A percentile compares a stretch with the other conserved stretches of the same genome.
phyloP scores from a whole-genome alignment of 2,797 vertebrate species.

The Notolabrus celidotus region DNA sequence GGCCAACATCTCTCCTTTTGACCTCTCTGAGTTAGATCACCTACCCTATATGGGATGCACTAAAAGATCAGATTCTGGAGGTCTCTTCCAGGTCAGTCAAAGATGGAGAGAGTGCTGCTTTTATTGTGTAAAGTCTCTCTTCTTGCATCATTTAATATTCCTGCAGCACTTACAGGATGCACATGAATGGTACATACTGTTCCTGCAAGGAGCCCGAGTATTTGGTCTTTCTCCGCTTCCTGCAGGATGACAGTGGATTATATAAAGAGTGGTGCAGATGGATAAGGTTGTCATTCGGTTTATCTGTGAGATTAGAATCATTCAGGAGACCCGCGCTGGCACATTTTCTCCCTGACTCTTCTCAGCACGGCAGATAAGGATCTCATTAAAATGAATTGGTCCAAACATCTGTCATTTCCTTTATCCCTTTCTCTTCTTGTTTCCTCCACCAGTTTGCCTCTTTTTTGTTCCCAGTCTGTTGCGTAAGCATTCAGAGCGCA shows the following conservation, averaged over 20 bases:
- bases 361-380: conserved; percentile 59
- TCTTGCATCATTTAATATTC: conserved; percentile 41
- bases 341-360: conserved; percentile 33
- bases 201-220: conserved; percentile 2
- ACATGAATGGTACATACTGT: conserved; percentile 32
- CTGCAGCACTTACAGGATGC: conserved; percentile 12
- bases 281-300: conserved; percentile 35
- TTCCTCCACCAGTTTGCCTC: conserved; percentile 2
- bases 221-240: neutral
- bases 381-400: conserved; percentile 61
- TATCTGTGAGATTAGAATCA: conserved; percentile 57
- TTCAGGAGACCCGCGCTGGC: conserved; percentile 4
- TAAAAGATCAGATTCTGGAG: neutral
- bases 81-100: conserved; percentile 6
- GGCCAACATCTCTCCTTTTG: too few species aligned
- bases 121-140: conserved; percentile 18
- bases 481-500: conserved; percentile 22
- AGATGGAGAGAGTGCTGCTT: neutral
- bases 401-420: conserved; percentile 59
- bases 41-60: too few species aligned
- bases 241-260: conserved; percentile 23
- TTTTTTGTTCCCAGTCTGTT: conserved; percentile 18
- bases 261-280: conserved; percentile 38
- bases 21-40: too few species aligned
- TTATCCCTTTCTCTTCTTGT: conserved; percentile 49